phyloP scores from a whole-genome alignment of 2,888 invertebrate genomes.

The Chalcis sispes region DNA sequence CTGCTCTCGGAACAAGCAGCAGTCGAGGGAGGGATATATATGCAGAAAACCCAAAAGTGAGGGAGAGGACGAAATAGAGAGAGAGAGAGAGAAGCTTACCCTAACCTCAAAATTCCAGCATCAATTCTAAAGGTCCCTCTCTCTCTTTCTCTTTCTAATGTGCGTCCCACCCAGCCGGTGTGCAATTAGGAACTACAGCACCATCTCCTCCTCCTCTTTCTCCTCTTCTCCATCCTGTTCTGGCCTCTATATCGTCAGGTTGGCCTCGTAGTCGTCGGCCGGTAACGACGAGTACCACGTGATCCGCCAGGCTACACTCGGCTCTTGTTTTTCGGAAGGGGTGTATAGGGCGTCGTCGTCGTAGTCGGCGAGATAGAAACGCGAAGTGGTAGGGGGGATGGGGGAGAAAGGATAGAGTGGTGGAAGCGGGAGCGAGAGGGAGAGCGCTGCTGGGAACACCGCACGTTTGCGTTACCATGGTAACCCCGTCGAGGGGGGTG shows the following conservation, averaged over 20 bases:
- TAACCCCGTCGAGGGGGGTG: slow-evolving; percentile 67
- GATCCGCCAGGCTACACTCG: slow-evolving; percentile 70
- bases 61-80: slow-evolving; percentile 56
- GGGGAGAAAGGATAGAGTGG: slow-evolving; percentile 4
- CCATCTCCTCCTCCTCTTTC: slow-evolving; percentile 58
- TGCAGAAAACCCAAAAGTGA: slow-evolving; percentile 40
- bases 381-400: slow-evolving; percentile 50
- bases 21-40: slow-evolving; percentile 45
- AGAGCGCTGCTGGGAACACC: slow-evolving; percentile 64
- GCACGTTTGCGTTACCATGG: slow-evolving; percentile 71
- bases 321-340: slow-evolving; percentile 69
- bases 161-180: slow-evolving; percentile 70
- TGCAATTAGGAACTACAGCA: slow-evolving; percentile 72
- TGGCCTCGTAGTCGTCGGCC: slow-evolving; percentile 58
- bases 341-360: slow-evolving; percentile 54
- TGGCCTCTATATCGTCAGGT: slow-evolving; percentile 36
- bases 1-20: slow-evolving; percentile 62
- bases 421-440: not conserved
- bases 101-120: slow-evolving; percentile 74
- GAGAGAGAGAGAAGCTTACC: slow-evolving; percentile 66
- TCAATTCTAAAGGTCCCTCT: slow-evolving; percentile 71
- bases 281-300: slow-evolving; percentile 70
- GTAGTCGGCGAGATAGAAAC: slow-evolving; percentile 49
- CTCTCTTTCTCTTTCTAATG: slow-evolving; percentile 45
- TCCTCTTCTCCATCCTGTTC: slow-evolving; percentile 48